A percentile compares a stretch with the other conserved stretches of the same genome.
These are phyloP conservation scores for Argyresthia goedartella DNA, from an alignment of 2,888 invertebrate species.

Conservation along the genomic window DNA sequence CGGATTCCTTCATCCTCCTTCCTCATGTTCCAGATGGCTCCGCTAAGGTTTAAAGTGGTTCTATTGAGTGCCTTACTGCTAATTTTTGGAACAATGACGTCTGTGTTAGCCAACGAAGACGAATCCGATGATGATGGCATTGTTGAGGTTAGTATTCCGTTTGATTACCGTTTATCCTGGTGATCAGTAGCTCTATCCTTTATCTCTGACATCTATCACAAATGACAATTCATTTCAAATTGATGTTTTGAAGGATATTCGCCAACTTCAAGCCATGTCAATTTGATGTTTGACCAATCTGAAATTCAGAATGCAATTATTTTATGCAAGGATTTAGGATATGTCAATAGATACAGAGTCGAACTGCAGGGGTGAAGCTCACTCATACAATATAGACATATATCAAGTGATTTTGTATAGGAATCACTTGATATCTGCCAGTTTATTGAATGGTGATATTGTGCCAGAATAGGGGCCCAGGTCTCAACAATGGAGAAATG, in stretches of 20 bases:
- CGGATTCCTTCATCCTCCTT: conserved; percentile 4
- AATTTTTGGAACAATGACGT: conserved; percentile 24
- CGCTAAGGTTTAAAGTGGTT: conserved; percentile 31
- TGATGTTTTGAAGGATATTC: too few species aligned
- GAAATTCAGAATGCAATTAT: not conserved
- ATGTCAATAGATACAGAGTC: too few species aligned
- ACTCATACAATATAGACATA: not conserved
- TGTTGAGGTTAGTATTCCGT: conserved; percentile 47
- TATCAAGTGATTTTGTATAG: not conserved
- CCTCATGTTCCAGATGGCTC: conserved; percentile 51
- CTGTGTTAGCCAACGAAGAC: conserved; percentile 27
- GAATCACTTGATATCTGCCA: not conserved
- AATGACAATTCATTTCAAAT: too few species aligned
- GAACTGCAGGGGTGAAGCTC: not conserved
- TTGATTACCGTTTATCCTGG: not conserved
- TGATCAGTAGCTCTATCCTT: not conserved
- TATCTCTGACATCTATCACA: too few species aligned
- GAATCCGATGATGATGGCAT: conserved; percentile 42
- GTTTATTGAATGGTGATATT: not conserved
- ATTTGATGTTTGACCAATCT: not conserved
- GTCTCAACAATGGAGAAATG: not conserved
- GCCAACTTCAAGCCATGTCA: not conserved
- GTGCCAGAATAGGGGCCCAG: not conserved
- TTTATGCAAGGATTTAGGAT: not conserved
- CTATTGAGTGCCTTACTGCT: conserved; percentile 37